Conservation (phyloP, 2,888 invertebrate species). For the Euproctis similis region DNA sequence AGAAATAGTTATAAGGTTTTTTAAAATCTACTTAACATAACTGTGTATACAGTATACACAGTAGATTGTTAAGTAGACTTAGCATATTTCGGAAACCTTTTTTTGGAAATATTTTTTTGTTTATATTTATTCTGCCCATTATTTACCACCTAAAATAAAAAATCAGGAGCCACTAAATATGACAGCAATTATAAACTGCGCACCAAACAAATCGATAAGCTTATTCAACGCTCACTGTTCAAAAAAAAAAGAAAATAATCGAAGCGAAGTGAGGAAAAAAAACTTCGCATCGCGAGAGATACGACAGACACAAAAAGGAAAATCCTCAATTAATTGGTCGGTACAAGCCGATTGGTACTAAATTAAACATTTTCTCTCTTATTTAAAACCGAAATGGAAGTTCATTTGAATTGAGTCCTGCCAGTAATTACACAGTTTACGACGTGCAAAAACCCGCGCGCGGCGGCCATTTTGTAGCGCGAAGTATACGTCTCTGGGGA, state of each 20-base stretch:
- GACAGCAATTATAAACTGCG: too few relatives aligned
- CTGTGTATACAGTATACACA: too few relatives aligned
- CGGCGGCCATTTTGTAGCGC: slow-evolving; percentile 52
- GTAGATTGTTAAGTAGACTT: too few relatives aligned
- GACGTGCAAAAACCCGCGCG: slow-evolving; percentile 60
- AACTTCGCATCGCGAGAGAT: too few relatives aligned
- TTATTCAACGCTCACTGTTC: slow-evolving; percentile 32
- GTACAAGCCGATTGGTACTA: slow-evolving; percentile 51
- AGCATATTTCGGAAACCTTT: too few relatives aligned
- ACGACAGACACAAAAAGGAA: slow-evolving; percentile 38
- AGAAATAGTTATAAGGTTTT: too few relatives aligned
- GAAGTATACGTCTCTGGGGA: slow-evolving; percentile 38
- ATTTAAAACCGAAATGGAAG: slow-evolving; percentile 73
- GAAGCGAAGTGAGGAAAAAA: slow-evolving; percentile 11
- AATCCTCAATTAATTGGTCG: slow-evolving; percentile 71
- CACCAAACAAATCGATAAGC: too few relatives aligned
- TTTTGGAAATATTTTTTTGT: too few relatives aligned
- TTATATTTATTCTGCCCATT: too few relatives aligned
- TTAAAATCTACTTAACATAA: too few relatives aligned
- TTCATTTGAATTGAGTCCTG: slow-evolving; percentile 66
- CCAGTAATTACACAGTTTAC: slow-evolving; percentile 73
- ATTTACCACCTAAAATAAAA: too few relatives aligned
- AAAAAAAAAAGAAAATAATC: slow-evolving; percentile 24
- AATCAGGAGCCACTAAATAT: too few relatives aligned
- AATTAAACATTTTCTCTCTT: slow-evolving; percentile 75